Evolutionary conservation across 2,113 vertebrate genomes (phyloP).

Genomic region (Typhlomys cinereus): DNA sequence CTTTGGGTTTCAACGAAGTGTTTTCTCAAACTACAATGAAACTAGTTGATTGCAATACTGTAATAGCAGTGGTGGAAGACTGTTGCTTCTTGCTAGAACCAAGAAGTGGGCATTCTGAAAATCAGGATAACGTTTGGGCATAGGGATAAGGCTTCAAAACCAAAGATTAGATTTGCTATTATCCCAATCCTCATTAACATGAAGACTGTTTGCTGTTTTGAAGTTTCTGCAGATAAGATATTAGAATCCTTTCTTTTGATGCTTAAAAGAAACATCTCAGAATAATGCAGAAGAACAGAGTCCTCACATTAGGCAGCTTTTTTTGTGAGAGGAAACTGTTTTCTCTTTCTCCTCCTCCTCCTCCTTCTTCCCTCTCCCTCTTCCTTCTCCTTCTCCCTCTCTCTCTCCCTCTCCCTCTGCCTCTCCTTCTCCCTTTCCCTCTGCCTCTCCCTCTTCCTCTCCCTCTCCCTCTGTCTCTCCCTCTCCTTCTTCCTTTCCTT

Average conservation of each 20-base stretch:
- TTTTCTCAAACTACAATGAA: slow-evolving; percentile 74
- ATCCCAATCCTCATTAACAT: slow-evolving; percentile 17
- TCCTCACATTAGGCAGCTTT: not conserved
- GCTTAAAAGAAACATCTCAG: not conserved
- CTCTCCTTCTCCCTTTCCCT: no score
- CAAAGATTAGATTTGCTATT: slow-evolving; percentile 40
- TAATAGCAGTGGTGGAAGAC: slow-evolving; percentile 68
- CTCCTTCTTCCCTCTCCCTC: no score
- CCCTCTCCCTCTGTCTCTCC: no score
- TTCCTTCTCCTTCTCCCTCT: no score
- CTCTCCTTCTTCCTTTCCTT: no score
- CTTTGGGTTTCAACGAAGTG: slow-evolving; percentile 73
- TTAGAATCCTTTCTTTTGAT: slow-evolving; percentile 16
- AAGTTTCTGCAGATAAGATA: not conserved
- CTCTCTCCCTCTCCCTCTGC: no score
- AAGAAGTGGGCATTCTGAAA: slow-evolving; percentile 62
- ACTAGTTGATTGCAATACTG: slow-evolving; percentile 68
- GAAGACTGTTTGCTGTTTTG: slow-evolving; percentile 46
- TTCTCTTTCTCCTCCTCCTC: no score
- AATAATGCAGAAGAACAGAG: slow-evolving; percentile 27
- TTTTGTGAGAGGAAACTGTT: slow-evolving; percentile 23
- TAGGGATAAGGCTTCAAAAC: slow-evolving; percentile 50
- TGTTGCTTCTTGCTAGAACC: slow-evolving; percentile 67
- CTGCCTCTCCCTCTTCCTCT: no score
- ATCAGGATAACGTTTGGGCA: slow-evolving; percentile 56